phyloP scores from a whole-genome alignment of 2,113 vertebrate species.

The Lophochroa leadbeateri region DNA sequence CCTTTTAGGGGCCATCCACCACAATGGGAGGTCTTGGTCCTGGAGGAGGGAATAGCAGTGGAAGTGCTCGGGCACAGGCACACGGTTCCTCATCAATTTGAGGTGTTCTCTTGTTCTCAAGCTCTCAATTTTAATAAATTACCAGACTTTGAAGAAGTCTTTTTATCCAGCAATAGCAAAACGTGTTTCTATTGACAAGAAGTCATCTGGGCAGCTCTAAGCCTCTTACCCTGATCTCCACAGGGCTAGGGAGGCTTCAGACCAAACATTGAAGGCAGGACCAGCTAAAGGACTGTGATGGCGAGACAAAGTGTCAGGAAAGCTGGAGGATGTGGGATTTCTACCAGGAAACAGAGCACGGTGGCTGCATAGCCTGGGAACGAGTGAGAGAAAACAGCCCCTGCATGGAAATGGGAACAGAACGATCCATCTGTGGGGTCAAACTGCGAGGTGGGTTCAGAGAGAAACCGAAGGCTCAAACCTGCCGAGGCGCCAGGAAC shows the following conservation, averaged over 20 bases:
- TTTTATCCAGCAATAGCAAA: conserved; percentile 31
- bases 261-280: not conserved
- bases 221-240: not conserved
- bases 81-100: not conserved
- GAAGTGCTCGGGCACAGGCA: not conserved
- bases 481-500: not conserved
- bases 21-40: accelerated
- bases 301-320: not conserved
- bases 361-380: not conserved
- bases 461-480: not conserved
- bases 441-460: not conserved
- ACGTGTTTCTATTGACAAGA: not conserved
- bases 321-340: not conserved
- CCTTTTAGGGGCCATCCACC: not conserved
- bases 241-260: not conserved
- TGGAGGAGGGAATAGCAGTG: not conserved
- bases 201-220: not conserved
- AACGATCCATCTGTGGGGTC: not conserved
- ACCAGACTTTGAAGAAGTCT: not conserved
- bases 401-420: not conserved
- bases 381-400: not conserved
- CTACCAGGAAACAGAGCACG: not conserved
- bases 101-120: not conserved
- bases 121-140: not conserved
- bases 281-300: not conserved